These are phyloP conservation scores for Fulica atra DNA, from an alignment of 2,113 vertebrate species.

Conservation along the genomic window DNA sequence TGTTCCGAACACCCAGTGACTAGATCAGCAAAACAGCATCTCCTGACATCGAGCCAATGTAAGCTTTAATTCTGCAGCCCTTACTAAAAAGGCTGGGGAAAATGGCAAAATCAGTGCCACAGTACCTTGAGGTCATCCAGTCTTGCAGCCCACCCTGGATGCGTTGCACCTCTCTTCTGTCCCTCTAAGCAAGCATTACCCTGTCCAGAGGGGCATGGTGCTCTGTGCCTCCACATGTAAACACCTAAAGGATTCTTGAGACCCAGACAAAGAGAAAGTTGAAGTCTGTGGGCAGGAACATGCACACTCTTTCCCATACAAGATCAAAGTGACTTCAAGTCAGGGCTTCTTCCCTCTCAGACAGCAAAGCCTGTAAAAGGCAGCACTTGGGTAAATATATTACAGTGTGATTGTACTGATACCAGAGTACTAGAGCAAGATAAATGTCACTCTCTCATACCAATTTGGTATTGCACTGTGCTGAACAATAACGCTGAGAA, in stretches of 20 bases:
- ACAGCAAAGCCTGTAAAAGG: neutral
- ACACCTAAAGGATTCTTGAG: neutral
- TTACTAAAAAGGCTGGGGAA: neutral
- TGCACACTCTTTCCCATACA: neutral
- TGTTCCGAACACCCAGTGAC: neutral
- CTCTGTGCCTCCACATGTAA: neutral
- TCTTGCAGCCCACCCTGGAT: fast-evolving
- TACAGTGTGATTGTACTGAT: neutral
- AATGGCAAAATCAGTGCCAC: fast-evolving
- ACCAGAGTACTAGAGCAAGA: neutral
- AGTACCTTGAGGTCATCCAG: neutral
- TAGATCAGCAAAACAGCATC: neutral
- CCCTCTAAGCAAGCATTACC: no score
- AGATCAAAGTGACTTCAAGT: neutral
- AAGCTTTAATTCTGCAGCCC: neutral
- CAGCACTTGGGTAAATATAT: neutral
- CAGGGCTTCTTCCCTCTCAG: neutral
- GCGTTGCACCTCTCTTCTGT: neutral
- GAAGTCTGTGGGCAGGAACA: neutral
- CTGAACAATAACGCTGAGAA: neutral
- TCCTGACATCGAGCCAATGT: neutral
- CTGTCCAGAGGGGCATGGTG: neutral
- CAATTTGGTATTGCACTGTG: neutral
- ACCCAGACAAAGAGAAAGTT: neutral
- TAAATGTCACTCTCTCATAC: neutral